Percentiles rank a stretch among this genome's conserved stretches.
These are phyloP conservation scores for Pasiphila rectangulata DNA, from an alignment of 2,888 invertebrate genomes.

Conservation along the genomic window DNA sequence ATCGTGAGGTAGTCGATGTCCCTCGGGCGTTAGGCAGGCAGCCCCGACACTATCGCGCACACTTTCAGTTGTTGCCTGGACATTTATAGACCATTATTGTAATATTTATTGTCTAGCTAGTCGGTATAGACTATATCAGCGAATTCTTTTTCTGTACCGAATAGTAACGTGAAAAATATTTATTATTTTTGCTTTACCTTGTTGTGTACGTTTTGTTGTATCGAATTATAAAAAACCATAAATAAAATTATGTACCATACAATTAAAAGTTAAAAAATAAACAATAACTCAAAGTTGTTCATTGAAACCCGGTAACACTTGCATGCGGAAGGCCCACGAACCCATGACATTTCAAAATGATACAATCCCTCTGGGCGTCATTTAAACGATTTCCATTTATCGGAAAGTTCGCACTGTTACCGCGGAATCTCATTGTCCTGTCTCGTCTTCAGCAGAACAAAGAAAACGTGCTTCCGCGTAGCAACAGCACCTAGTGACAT, in stretches of 20 bases:
- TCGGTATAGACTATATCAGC: conserved; percentile 41
- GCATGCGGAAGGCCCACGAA: conserved; percentile 13
- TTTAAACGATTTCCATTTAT: conserved; percentile 50
- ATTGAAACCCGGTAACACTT: conserved; percentile 5
- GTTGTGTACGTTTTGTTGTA: background rate
- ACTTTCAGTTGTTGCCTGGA: conserved; percentile 50
- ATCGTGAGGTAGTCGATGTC: conserved; percentile 47
- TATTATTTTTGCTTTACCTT: background rate
- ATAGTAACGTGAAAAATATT: background rate
- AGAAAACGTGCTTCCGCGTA: conserved; percentile 67
- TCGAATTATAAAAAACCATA: background rate
- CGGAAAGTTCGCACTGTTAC: conserved; percentile 51
- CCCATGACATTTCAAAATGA: conserved; percentile 39
- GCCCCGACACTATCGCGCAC: conserved; percentile 46
- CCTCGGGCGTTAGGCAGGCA: conserved; percentile 39
- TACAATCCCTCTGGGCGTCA: conserved; percentile 38
- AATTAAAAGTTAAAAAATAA: background rate
- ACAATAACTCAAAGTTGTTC: conserved; percentile 3
- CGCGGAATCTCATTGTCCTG: conserved; percentile 63
- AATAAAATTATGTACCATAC: background rate
- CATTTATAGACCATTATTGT: conserved; percentile 59
- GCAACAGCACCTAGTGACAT: conserved; percentile 71
- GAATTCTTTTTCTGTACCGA: conserved; percentile 25
- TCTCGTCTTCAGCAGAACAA: conserved; percentile 62
- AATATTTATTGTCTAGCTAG: conserved; percentile 46